Percentiles rank a stretch among this genome's conserved stretches.
These are phyloP conservation scores for Acanthurus leucopareius DNA, from an alignment of 2,797 vertebrate species.

Conservation along the genomic window DNA sequence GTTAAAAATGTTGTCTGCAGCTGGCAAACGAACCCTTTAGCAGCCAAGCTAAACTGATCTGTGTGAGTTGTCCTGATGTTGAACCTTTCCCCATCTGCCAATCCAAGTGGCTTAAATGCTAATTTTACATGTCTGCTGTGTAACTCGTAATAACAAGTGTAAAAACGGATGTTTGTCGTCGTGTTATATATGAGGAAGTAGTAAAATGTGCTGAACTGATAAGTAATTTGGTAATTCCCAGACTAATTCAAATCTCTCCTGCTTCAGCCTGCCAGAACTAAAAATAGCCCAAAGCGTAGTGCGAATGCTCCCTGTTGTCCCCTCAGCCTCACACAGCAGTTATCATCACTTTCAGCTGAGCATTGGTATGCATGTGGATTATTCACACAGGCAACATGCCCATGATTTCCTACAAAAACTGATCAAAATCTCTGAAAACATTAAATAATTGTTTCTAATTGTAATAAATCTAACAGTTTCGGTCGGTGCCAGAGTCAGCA, in stretches of 20 bases:
- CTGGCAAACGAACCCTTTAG: background rate
- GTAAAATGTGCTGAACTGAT: constrained; percentile 52
- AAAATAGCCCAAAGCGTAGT: constrained; percentile 58
- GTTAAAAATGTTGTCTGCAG: background rate
- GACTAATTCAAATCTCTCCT: constrained; percentile 53
- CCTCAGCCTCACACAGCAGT: constrained; percentile 27
- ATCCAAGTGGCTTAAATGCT: constrained; percentile 5
- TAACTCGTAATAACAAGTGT: background rate
- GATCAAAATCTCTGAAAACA: too few relatives aligned
- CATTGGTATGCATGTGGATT: constrained; percentile 9
- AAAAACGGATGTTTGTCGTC: background rate
- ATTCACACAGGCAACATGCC: background rate
- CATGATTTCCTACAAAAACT: background rate
- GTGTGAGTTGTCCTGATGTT: background rate
- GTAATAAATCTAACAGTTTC: background rate
- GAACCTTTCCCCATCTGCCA: constrained; percentile 2
- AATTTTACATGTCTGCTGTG: constrained; percentile 1
- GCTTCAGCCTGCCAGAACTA: constrained; percentile 57
- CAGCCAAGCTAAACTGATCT: background rate
- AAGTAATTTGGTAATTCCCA: constrained; percentile 51
- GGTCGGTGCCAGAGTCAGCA: background rate
- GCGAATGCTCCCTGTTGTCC: constrained; percentile 52
- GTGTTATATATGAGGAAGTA: constrained; percentile 10
- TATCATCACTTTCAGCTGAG: constrained; percentile 35
- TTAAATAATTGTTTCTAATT: constrained; percentile 5